These are phyloP conservation scores for Poeciliopsis gracilis DNA, from an alignment of 2,797 vertebrate species.

Conservation along the genomic window DNA sequence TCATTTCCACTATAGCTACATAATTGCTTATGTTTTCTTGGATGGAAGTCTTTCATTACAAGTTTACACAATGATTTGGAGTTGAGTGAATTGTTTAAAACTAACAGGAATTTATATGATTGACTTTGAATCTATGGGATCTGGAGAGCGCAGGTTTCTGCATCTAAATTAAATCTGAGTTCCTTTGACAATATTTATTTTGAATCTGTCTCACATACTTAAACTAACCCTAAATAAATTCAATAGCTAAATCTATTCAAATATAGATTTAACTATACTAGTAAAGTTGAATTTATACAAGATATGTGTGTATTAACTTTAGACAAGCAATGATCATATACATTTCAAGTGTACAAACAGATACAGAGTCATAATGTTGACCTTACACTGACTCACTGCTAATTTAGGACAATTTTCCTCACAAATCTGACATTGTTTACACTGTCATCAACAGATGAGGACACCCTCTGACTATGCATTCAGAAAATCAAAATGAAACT, in stretches of 20 bases:
- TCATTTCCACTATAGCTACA: too few species aligned
- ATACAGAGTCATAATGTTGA: too few species aligned
- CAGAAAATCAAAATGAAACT: background rate
- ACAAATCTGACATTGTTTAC: background rate
- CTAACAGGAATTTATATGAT: background rate
- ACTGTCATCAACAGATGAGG: background rate
- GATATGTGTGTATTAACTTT: too few species aligned
- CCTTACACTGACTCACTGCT: too few species aligned
- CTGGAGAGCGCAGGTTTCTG: background rate
- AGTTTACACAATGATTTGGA: background rate
- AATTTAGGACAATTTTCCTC: background rate
- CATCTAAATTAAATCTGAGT: background rate
- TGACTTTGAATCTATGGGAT: background rate
- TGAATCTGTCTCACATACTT: background rate
- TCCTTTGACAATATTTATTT: background rate
- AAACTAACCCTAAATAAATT: background rate
- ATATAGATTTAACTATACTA: too few species aligned
- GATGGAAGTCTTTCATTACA: background rate
- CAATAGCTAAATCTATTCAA: background rate
- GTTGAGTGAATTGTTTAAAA: background rate
- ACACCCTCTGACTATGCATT: background rate
- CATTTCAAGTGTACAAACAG: too few species aligned
- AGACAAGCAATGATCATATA: too few species aligned
- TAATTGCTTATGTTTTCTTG: background rate
- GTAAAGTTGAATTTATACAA: too few species aligned